Conservation (phyloP, 2,113 vertebrate genomes). For the Malurus elegans region DNA sequence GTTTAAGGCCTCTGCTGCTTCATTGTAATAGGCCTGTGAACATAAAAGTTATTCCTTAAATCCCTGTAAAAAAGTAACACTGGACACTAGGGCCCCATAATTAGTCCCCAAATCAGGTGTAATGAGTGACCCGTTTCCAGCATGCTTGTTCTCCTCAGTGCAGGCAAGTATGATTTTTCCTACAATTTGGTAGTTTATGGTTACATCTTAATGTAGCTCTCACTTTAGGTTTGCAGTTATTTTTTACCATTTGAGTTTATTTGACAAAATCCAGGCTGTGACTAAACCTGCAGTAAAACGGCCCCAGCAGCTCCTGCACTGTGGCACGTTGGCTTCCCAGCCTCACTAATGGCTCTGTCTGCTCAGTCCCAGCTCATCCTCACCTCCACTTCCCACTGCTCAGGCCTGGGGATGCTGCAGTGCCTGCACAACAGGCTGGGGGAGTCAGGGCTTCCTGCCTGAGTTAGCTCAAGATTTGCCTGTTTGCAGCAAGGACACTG, state of each 20-base stretch:
- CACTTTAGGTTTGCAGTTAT: not conserved
- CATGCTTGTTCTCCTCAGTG: not conserved
- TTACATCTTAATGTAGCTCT: not conserved
- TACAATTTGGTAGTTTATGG: not conserved
- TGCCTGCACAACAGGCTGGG: not conserved
- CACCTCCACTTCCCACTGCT: not conserved
- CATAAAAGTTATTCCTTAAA: not conserved
- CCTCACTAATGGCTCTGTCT: not conserved
- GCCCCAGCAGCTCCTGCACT: not conserved
- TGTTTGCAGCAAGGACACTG: not conserved
- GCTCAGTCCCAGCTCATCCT: not conserved
- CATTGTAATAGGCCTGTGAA: not conserved
- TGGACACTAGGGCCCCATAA: not conserved
- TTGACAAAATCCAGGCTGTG: not conserved
- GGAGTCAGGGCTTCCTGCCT: not conserved
- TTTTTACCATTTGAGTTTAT: conserved; percentile 52
- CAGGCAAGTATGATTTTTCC: not conserved
- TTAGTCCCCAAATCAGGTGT: not conserved
- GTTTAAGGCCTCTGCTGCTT: not conserved
- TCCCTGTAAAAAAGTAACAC: not conserved
- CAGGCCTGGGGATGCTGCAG: not conserved
- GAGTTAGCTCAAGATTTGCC: not conserved
- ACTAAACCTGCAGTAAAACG: not conserved
- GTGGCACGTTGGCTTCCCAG: not conserved
- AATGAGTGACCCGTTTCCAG: not conserved